A percentile compares a stretch with the other conserved stretches of the same genome.
Evolutionary conservation across 2,113 vertebrate species (phyloP).

Genomic region (Brachirus orientalis): DNA sequence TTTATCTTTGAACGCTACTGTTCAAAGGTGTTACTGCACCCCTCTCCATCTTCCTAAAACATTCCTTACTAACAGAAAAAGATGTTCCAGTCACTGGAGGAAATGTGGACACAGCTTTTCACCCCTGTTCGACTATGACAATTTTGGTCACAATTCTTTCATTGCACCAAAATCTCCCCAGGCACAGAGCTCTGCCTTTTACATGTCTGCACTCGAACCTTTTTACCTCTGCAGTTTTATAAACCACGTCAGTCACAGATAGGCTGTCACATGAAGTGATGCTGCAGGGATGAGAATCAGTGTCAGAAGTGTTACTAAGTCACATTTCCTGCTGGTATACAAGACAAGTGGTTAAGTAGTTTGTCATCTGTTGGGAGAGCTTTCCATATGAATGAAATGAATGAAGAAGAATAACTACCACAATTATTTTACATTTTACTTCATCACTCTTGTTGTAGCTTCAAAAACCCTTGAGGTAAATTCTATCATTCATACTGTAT

Average conservation of each 20-base stretch:
- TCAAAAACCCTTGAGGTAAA: too few relatives aligned
- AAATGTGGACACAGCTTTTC: neutral
- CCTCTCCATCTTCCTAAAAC: neutral
- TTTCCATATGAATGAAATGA: too few relatives aligned
- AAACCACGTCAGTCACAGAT: constrained; percentile 12
- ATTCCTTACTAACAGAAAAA: neutral
- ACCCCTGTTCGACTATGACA: neutral
- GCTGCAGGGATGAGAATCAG: constrained; percentile 25
- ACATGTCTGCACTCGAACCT: neutral
- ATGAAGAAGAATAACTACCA: too few relatives aligned
- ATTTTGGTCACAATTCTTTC: constrained; percentile 11
- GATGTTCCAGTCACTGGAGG: neutral
- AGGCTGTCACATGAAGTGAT: constrained; percentile 20
- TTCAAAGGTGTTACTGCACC: neutral
- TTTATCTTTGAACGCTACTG: neutral
- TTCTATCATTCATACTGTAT: too few relatives aligned
- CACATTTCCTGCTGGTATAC: neutral
- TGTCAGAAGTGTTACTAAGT: constrained; percentile 28
- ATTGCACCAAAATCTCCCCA: constrained; percentile 1
- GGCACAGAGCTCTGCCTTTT: constrained; percentile 15
- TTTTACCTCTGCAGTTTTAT: constrained; percentile 10
- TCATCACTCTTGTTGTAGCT: too few relatives aligned
- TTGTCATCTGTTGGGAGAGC: too few relatives aligned
- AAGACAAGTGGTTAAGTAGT: too few relatives aligned
- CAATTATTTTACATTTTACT: too few relatives aligned